Conservation (phyloP, 2,888 invertebrate genomes). For the Caenorhabditis uteleia region DNA sequence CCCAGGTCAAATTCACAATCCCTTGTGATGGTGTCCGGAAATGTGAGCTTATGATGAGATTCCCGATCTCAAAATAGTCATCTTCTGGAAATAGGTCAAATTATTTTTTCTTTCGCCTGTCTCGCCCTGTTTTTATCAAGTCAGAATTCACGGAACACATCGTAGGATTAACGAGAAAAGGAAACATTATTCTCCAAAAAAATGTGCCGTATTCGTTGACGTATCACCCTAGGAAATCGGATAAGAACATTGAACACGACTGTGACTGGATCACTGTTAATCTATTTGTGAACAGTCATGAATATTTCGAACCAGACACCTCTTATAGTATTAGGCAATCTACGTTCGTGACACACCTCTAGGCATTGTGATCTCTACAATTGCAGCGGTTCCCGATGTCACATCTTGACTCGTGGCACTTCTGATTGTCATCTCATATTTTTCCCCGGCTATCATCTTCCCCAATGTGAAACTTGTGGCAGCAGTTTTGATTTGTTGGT, state of each 20-base stretch:
- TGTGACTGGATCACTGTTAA: too few species aligned
- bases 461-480: conserved; percentile 60
- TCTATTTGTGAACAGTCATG: too few species aligned
- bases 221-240: background rate
- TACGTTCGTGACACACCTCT: conserved; percentile 40
- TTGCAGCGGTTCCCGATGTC: conserved; percentile 62
- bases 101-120: background rate
- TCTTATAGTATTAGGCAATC: background rate
- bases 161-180: too few species aligned
- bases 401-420: conserved; percentile 47
- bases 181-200: too few species aligned
- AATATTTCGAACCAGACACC: too few species aligned
- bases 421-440: conserved; percentile 66
- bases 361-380: conserved; percentile 67
- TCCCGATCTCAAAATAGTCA: conserved; percentile 67
- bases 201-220: too few species aligned
- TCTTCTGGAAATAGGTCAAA: conserved; percentile 42
- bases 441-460: conserved; percentile 62
- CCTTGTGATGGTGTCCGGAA: conserved; percentile 58
- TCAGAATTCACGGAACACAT: too few species aligned
- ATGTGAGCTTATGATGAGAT: conserved; percentile 63
- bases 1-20: conserved; percentile 66
- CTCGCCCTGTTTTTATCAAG: background rate
- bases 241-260: background rate
- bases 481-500: conserved; percentile 65